Evolutionary conservation across 2,888 invertebrate species (phyloP).

Genomic region (Lampropteryx suffumata): DNA sequence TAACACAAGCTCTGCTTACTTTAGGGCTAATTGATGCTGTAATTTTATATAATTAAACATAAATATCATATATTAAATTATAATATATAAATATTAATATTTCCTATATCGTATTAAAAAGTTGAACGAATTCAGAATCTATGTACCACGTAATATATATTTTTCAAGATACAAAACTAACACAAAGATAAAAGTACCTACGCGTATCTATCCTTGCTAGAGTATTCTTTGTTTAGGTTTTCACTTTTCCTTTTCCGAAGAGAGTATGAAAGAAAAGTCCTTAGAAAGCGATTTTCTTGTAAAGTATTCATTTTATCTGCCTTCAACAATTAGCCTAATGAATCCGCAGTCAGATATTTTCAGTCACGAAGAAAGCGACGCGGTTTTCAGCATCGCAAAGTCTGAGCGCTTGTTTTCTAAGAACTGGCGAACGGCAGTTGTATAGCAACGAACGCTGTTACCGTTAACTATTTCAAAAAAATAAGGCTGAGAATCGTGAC

Average conservation of each 20-base stretch:
- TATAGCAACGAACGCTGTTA: neutral
- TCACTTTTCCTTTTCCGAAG: neutral
- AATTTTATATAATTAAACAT: no score
- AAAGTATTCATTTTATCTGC: constrained; percentile 18
- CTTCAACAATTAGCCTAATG: constrained; percentile 46
- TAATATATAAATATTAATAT: no score
- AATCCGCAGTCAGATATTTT: constrained; percentile 41
- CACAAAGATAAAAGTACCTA: neutral
- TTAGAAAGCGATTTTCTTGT: constrained; percentile 1
- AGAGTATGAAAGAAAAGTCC: neutral
- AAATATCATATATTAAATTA: no score
- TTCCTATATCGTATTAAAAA: no score
- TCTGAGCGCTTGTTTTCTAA: constrained; percentile 19
- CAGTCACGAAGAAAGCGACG: constrained; percentile 40
- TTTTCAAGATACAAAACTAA: no score
- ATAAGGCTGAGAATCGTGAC: neutral
- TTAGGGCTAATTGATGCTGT: no score
- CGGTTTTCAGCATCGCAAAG: constrained; percentile 44
- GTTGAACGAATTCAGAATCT: no score
- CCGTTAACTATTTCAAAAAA: neutral
- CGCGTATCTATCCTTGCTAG: neutral
- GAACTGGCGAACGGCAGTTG: neutral
- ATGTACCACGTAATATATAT: no score
- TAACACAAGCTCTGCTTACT: no score
- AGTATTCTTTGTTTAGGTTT: neutral